Evolutionary conservation across 2,797 vertebrate genomes (phyloP).

Genomic region (Phataginus tricuspis): DNA sequence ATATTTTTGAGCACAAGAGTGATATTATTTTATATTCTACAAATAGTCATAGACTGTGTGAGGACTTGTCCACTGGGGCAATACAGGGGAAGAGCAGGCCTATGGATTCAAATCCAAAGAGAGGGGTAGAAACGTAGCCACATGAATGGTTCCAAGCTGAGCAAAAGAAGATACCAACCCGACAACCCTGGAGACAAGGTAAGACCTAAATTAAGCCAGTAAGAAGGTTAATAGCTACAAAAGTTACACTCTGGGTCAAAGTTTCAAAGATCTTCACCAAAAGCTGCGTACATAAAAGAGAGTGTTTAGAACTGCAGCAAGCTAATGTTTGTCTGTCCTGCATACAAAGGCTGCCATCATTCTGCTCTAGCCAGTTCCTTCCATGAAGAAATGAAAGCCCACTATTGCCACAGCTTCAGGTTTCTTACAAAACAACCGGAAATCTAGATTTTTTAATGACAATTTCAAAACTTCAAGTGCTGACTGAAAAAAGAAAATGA

Average conservation of each 20-base stretch:
- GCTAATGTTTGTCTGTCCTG: background rate
- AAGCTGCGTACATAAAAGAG: background rate
- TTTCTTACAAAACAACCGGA: background rate
- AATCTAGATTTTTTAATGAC: background rate
- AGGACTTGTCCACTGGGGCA: background rate
- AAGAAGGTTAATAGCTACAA: background rate
- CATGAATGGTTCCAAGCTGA: background rate
- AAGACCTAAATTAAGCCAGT: background rate
- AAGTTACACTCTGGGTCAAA: background rate
- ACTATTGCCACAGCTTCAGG: background rate
- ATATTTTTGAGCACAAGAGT: background rate
- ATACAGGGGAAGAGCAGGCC: background rate
- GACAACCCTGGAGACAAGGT: background rate
- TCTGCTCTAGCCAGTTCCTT: background rate
- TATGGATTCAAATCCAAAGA: background rate
- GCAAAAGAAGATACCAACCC: background rate
- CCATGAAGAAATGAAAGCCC: background rate
- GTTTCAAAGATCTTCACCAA: background rate
- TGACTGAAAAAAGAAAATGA: background rate
- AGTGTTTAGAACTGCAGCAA: background rate
- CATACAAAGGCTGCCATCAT: fast-evolving
- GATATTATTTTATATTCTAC: background rate
- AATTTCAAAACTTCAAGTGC: background rate
- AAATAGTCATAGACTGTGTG: background rate
- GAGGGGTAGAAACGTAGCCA: background rate